These are phyloP conservation scores for Clarias magur DNA, from an alignment of 2,113 vertebrate species.

Conservation along the genomic window DNA sequence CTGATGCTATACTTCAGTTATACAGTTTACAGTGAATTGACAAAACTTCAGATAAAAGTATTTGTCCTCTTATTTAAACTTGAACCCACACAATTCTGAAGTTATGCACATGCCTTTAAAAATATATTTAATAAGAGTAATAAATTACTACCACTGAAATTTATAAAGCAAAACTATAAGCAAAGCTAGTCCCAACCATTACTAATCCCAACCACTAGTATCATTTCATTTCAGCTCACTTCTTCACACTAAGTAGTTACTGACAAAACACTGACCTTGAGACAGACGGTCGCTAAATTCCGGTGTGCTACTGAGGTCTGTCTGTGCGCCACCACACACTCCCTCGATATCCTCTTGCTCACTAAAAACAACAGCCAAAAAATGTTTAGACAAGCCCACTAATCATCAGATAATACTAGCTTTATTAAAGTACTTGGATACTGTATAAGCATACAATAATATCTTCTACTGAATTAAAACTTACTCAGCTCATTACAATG, in stretches of 20 bases:
- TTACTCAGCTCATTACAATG: background rate
- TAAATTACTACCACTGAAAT: background rate
- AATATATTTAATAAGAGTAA: background rate
- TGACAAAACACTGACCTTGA: slow-evolving; percentile 72
- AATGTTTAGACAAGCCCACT: background rate
- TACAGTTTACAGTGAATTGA: background rate
- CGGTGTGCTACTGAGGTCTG: slow-evolving; percentile 75
- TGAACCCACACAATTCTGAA: background rate
- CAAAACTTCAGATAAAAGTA: background rate
- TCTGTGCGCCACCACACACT: slow-evolving; percentile 71
- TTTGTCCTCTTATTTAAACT: background rate
- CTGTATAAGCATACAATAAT: background rate
- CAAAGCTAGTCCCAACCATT: background rate
- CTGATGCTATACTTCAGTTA: background rate
- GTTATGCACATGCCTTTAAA: background rate
- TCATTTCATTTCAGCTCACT: background rate
- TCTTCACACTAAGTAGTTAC: background rate
- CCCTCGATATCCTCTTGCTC: slow-evolving; percentile 78
- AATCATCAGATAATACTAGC: background rate
- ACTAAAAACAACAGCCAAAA: slow-evolving; percentile 53
- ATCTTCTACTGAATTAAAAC: background rate
- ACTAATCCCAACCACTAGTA: background rate
- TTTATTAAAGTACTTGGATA: background rate
- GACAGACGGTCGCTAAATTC: slow-evolving; percentile 83
- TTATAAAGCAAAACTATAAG: background rate